Percentiles rank a stretch among this genome's conserved stretches.
phyloP scores from a whole-genome alignment of 2,888 invertebrate species.

The Volucella inanis region DNA sequence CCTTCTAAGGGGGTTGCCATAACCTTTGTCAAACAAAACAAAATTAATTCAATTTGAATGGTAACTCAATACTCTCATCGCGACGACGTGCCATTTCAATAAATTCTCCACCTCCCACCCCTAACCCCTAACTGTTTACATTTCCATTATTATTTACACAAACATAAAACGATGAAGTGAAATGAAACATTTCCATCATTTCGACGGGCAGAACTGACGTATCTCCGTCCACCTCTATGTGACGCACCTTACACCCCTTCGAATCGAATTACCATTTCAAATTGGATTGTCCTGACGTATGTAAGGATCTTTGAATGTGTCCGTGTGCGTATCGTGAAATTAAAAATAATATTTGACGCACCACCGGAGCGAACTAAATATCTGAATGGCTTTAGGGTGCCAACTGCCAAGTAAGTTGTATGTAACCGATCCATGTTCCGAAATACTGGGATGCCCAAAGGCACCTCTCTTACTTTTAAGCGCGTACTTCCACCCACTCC shows the following conservation, averaged over 20 bases:
- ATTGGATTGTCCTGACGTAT: conserved; percentile 40
- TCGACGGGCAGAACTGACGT: background rate
- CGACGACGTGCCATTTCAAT: conserved; percentile 68
- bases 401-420: conserved; percentile 63
- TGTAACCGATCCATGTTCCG: conserved; percentile 53
- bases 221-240: background rate
- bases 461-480: conserved; percentile 7
- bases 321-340: conserved; percentile 46
- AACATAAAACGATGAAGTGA: conserved; percentile 69
- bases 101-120: conserved; percentile 2
- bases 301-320: background rate
- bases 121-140: conserved; percentile 60
- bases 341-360: conserved; percentile 74
- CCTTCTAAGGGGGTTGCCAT: conserved; percentile 31
- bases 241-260: background rate
- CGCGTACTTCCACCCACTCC: background rate
- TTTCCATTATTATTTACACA: conserved; percentile 73
- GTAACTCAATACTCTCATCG: conserved; percentile 65
- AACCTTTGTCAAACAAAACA: conserved; percentile 73
- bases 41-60: conserved; percentile 75
- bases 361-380: conserved; percentile 62
- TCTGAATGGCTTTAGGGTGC: conserved; percentile 62
- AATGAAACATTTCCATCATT: conserved; percentile 72
- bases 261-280: conserved; percentile 66
- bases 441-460: conserved; percentile 14